Evolutionary conservation across 2,113 vertebrate genomes (phyloP), one percentile per base, ranked within the genome.

Genomic region (Sialia sialis): DNA sequence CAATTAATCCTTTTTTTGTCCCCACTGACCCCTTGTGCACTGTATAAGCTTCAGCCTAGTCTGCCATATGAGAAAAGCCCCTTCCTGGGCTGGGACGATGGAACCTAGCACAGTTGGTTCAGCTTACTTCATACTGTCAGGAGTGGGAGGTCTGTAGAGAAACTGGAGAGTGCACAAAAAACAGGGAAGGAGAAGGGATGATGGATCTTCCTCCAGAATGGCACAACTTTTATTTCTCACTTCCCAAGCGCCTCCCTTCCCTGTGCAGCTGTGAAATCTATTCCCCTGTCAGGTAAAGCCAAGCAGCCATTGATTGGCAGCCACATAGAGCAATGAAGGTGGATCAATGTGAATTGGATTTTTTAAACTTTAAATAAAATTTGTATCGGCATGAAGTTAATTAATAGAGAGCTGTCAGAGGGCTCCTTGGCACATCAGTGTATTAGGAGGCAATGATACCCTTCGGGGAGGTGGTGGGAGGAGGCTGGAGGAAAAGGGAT

Each of bases 341-440:
- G 90, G 95, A 97, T 97, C 97, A 95, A 97, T 97, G 95, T 91
- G 97, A 97, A 97, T 97, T 96, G 96, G 95, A 97, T 97, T 97
- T 97, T 96, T 97, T 93, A 86, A 96, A 97, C 94, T 97, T 97
- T 97, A 97, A 97, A 97, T 97, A 97, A 97, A 97, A 97, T 97
- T 97, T 97, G 94, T 97, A 97, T 97, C 2, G 95, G 97, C 96
- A 97, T 95, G 94, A 97, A 97, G 96, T 97, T 97, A 97, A 97
- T 97, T 97, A 97, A 97, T 97, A 97, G 97, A 97, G 95, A 94
- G 90, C 93, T 95, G 96, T 97, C 96, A 96, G 97, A 97, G 91
- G 83, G 91, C 94, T 94, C 86, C 93, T 97, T 95, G 95, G 93
- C 94, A 95, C 85, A 70, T 96, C 91, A 95, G 93, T 87, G 92